Evolutionary conservation across 2,888 invertebrate species (phyloP), one percentile per base, ranked within the genome.

Genomic region (Cactoblastis cactorum): DNA sequence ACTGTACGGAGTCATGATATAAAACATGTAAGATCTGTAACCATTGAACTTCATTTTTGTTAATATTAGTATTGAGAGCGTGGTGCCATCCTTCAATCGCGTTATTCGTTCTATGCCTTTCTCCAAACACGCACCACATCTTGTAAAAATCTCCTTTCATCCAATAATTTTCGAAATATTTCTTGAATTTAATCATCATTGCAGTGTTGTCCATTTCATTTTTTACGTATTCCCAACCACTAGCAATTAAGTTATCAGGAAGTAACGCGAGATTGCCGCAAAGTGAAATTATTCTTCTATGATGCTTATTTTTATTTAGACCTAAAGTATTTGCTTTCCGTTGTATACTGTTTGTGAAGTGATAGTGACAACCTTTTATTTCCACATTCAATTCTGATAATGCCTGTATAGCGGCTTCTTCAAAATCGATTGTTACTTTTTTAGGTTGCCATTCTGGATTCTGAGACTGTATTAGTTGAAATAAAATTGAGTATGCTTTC

Each of bases 391-490:
- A 15, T 35, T 35, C 15, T 15, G 14, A 9, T 8, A 15, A 6
- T 15, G 33, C 33, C n/a, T 33, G 11, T 33, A 33, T 33, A n/a
- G 33, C 1, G 33, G 3, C 33, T 33, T 33, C 33, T 33, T 33
- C 33, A n/a, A 33, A 33, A 33, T 33, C 33, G 11, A 33, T 33
- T n/a, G 33, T 33, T 11, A 33, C 33, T 39, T 46, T 46, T 17
- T 9, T 46, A 34, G 46, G 46, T 17, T 24, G 33, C 46, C 46
- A 46, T 11, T 32, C 46, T 17, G 46, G 46, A 32, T 34, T 32
- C 15, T 17, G 46, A 34, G 46, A 46, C 18, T 5, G 14, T 18
- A 46, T 34, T 34, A 46, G 34, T 14, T 28, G 12, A 46, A 46
- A 46, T 17, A 46, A 46, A 33, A 17, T 19, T 32, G 28, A 28